These are phyloP conservation scores for Prunella fulvescens DNA, from an alignment of 2,113 vertebrate species.

Conservation along the genomic window DNA sequence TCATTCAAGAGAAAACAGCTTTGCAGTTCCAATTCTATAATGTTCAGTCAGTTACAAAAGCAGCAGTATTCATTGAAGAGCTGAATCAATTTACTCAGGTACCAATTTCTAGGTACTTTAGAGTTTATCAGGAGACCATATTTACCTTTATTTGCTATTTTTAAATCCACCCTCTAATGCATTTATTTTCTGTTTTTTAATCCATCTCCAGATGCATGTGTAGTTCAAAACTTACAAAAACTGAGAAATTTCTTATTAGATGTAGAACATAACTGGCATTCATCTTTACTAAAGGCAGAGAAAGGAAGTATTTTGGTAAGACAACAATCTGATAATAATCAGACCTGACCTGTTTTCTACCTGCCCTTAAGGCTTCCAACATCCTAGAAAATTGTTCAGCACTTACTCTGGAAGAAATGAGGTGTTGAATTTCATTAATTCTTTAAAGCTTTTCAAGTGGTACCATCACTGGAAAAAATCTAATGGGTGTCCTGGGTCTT, in stretches of 20 bases:
- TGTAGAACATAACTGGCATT: background rate
- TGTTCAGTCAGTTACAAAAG: background rate
- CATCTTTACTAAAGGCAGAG: background rate
- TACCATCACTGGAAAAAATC: background rate
- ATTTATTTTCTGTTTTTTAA: background rate
- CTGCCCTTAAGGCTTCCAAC: background rate
- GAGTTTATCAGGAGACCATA: background rate
- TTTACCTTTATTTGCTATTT: background rate
- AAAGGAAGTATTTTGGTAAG: background rate
- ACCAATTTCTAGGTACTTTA: background rate
- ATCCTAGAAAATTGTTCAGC: background rate
- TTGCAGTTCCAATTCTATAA: background rate
- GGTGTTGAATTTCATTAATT: background rate
- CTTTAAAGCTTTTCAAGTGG: background rate
- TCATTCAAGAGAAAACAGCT: conserved; percentile 1
- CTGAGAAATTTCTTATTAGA: background rate
- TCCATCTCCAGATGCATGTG: background rate
- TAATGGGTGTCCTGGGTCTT: background rate
- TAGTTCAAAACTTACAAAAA: background rate
- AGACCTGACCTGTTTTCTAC: background rate
- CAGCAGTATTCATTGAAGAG: background rate
- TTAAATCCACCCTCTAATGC: background rate
- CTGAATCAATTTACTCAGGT: background rate
- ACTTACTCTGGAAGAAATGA: background rate
- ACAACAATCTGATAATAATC: background rate